Conservation (phyloP, 2,113 vertebrate species). For the Dromiciops gliroides region DNA sequence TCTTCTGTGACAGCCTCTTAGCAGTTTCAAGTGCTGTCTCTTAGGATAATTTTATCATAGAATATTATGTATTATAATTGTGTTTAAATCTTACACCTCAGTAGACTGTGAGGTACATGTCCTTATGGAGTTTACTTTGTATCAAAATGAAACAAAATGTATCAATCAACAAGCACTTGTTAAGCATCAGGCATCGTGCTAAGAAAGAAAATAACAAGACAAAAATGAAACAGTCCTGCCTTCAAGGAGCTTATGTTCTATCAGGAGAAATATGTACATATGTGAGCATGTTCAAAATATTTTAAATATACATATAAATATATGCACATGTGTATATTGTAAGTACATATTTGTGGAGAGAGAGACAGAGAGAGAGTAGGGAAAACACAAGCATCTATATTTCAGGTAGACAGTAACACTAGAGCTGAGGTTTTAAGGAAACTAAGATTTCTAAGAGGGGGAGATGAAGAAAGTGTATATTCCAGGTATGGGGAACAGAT, state of each 20-base stretch:
- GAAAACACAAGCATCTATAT: neutral
- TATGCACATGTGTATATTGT: neutral
- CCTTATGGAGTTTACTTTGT: neutral
- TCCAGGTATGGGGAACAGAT: neutral
- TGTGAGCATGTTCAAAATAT: neutral
- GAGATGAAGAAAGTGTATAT: neutral
- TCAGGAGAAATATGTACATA: neutral
- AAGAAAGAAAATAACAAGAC: neutral
- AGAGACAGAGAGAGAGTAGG: neutral
- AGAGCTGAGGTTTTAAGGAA: neutral
- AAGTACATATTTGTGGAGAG: too few species aligned
- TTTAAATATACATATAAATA: neutral
- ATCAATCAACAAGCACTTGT: neutral
- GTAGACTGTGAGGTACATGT: too few species aligned
- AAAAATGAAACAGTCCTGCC: neutral
- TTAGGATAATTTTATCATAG: too few species aligned
- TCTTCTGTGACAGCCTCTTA: neutral
- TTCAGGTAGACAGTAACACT: neutral
- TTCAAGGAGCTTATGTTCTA: neutral
- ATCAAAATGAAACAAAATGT: neutral
- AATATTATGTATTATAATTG: too few species aligned
- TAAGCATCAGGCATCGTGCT: neutral
- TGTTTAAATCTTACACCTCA: too few species aligned
- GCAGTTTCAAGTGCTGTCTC: neutral
- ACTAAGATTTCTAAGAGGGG: neutral